Percentiles rank a stretch among this genome's conserved stretches.
phyloP scores from a whole-genome alignment of 1,140 invertebrate species.

The Wiebesia pumilae region DNA sequence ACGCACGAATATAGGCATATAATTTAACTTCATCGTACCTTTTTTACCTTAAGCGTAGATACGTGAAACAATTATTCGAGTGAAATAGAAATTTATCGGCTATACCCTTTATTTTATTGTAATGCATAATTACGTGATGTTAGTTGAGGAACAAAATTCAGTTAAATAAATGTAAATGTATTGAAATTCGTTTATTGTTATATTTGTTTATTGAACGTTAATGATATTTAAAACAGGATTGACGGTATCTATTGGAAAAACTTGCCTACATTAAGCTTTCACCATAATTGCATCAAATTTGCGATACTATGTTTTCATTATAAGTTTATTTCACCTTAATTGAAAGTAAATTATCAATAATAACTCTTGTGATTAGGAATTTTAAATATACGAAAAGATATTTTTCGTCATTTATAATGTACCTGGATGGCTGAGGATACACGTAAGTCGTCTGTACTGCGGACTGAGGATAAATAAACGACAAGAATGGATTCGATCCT shows the following conservation, averaged over 20 bases:
- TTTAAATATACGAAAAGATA: not conserved
- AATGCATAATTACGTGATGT: not conserved
- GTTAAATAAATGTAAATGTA: not conserved
- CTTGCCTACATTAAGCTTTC: not conserved
- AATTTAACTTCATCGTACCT: not conserved
- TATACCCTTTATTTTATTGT: not conserved
- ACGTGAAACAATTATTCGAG: not conserved
- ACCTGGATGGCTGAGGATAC: not conserved
- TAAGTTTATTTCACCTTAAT: not conserved
- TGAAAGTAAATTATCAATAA: not conserved
- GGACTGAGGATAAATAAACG: slow-evolving; percentile 14
- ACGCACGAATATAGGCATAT: not conserved
- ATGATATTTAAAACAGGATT: not conserved
- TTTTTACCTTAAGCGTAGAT: not conserved
- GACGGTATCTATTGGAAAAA: not conserved
- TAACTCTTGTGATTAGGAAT: not conserved
- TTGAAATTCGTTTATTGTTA: not conserved
- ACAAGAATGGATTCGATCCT: not conserved
- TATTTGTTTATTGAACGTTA: not conserved
- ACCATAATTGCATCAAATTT: not conserved
- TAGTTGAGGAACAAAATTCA: not conserved
- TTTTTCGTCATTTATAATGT: not conserved
- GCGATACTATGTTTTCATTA: not conserved
- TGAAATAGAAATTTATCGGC: not conserved
- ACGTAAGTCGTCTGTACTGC: not conserved